Conservation (phyloP, 2,113 vertebrate species). For the Varanus salvator region DNA sequence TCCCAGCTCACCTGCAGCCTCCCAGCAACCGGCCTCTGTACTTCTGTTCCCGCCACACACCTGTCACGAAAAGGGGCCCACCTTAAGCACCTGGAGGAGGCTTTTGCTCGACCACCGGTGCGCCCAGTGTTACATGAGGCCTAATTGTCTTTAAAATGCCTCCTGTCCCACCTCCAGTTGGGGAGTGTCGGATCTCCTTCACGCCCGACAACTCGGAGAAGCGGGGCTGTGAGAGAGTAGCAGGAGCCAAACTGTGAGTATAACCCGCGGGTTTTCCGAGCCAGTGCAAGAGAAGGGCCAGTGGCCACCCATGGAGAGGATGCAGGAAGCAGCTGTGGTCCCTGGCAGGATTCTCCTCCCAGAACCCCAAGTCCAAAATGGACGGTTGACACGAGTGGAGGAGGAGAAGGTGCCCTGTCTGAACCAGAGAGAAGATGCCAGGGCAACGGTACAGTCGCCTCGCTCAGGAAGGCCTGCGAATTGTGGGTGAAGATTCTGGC, state of each 20-base stretch:
- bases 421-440: background rate
- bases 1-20: background rate
- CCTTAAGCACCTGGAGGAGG: background rate
- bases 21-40: no score
- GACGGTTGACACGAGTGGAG: no score
- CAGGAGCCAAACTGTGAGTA: slow-evolving; percentile 19
- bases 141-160: background rate
- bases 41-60: background rate
- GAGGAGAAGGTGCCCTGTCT: background rate
- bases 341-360: no score
- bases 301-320: background rate
- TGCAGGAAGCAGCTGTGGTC: no score
- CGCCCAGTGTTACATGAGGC: background rate
- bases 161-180: slow-evolving; percentile 5
- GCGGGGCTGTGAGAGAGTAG: background rate
- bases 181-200: background rate
- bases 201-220: background rate
- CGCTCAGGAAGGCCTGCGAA: background rate
- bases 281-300: background rate
- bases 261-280: background rate
- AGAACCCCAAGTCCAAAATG: no score
- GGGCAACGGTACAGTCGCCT: background rate
- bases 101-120: background rate
- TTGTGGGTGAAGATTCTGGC: background rate
- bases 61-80: no score